Evolutionary conservation across 2,797 vertebrate species (phyloP).

Genomic region (Pseudopleuronectes americanus): DNA sequence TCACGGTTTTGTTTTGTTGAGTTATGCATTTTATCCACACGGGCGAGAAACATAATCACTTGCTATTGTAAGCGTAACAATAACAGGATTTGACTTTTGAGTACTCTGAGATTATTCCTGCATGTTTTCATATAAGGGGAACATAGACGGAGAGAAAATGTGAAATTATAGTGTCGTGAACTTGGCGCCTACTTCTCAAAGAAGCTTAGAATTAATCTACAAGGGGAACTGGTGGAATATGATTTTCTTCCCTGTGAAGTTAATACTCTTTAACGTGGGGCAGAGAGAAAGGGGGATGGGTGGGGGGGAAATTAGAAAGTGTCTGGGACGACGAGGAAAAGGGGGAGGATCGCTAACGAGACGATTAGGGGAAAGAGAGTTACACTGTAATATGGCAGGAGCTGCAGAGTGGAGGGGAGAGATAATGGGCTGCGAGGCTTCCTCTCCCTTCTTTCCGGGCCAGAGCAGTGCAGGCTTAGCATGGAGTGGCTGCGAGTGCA

Average conservation of each 20-base stretch:
- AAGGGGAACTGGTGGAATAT: constrained; percentile 50
- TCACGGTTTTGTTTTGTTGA: background rate
- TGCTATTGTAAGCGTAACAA: background rate
- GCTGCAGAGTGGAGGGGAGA: constrained; percentile 54
- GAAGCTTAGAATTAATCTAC: constrained; percentile 53
- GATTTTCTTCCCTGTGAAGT: constrained; percentile 57
- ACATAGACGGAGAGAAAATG: constrained; percentile 7
- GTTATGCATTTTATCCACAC: background rate
- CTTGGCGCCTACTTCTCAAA: constrained; percentile 40
- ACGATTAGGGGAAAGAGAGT: constrained; percentile 36
- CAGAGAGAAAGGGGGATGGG: constrained; percentile 10
- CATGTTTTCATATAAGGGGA: constrained; percentile 7
- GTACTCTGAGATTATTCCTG: constrained; percentile 12
- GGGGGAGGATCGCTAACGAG: constrained; percentile 40
- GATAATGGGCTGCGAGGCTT: constrained; percentile 62
- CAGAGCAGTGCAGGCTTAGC: constrained; percentile 35
- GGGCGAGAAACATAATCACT: background rate
- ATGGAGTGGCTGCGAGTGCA: constrained; percentile 15
- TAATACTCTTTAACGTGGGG: constrained; percentile 61
- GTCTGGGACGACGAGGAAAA: constrained; percentile 24
- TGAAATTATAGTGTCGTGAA: constrained; percentile 38
- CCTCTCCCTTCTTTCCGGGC: constrained; percentile 35
- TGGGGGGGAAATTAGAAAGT: constrained; percentile 55
- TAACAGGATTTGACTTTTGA: constrained; percentile 12
- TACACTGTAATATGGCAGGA: constrained; percentile 45